Conservation (phyloP, 2,888 invertebrate genomes). For the Trisateles emortualis region DNA sequence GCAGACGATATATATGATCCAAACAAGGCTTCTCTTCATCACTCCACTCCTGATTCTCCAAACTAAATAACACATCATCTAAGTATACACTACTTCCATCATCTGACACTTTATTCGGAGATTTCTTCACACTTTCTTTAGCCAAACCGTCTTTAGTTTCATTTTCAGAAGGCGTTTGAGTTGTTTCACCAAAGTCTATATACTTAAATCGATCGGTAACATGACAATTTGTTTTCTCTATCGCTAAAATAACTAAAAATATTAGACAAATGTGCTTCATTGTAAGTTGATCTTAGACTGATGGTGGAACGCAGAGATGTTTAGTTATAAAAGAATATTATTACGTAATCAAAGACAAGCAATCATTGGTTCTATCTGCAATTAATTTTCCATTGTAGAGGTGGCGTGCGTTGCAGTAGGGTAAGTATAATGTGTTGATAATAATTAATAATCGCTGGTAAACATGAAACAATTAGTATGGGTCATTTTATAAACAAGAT, state of each 20-base stretch:
- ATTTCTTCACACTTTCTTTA: slow-evolving; percentile 39
- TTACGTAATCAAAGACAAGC: slow-evolving; percentile 60
- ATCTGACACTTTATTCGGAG: slow-evolving; percentile 39
- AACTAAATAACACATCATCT: slow-evolving; percentile 72
- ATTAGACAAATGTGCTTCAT: slow-evolving; percentile 57
- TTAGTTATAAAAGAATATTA: slow-evolving; percentile 60
- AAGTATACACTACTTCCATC: slow-evolving; percentile 65
- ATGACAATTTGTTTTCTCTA: slow-evolving; percentile 42
- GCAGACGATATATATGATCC: slow-evolving; percentile 66
- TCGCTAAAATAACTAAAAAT: slow-evolving; percentile 29
- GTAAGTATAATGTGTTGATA: slow-evolving; percentile 5
- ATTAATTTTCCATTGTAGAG: slow-evolving; percentile 47
- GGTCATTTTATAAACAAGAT: no score
- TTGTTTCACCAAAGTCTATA: slow-evolving; percentile 15
- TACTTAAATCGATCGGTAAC: slow-evolving; percentile 48
- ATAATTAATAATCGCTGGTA: background rate
- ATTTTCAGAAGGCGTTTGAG: slow-evolving; percentile 25
- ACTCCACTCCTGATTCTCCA: slow-evolving; percentile 74
- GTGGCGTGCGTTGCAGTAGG: slow-evolving; percentile 18
- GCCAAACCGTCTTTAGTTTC: slow-evolving; percentile 26
- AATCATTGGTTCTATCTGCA: slow-evolving; percentile 50
- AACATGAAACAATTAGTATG: background rate
- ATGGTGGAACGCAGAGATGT: slow-evolving; percentile 44
- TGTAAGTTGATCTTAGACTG: slow-evolving; percentile 51
- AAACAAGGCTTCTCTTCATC: slow-evolving; percentile 69